phyloP scores from a whole-genome alignment of 2,113 vertebrate species.

The Coracopsis vasa region DNA sequence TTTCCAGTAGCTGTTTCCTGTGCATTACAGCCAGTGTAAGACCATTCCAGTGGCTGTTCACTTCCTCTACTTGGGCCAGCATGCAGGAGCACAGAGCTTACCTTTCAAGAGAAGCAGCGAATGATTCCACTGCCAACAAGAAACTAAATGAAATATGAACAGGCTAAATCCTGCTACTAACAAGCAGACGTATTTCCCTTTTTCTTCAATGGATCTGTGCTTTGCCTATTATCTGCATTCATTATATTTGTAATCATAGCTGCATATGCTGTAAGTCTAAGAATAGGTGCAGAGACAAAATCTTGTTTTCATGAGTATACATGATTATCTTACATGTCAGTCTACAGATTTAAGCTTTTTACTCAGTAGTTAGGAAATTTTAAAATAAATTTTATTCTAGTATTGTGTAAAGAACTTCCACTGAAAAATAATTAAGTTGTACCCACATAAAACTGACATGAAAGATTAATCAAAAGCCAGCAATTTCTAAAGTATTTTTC shows the following conservation, averaged over 20 bases:
- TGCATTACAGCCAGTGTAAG: background rate
- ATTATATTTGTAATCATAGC: background rate
- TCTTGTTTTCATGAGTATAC: background rate
- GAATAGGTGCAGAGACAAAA: background rate
- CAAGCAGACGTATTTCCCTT: background rate
- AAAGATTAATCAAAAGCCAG: background rate
- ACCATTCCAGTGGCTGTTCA: background rate
- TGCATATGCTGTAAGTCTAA: background rate
- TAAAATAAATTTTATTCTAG: background rate
- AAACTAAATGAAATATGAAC: background rate
- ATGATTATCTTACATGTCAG: background rate
- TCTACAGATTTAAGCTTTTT: background rate
- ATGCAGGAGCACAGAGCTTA: background rate
- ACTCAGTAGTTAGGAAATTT: background rate
- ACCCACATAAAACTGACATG: background rate
- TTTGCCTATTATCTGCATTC: background rate
- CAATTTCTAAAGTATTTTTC: background rate
- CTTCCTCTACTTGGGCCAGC: background rate
- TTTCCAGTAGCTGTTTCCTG: background rate
- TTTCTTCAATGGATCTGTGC: background rate
- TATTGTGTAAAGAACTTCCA: background rate
- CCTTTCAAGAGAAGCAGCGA: background rate
- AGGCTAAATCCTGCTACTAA: background rate
- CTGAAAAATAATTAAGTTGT: background rate
- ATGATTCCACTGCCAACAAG: background rate